Conservation (phyloP, 2,113 vertebrate species). For the Hemicordylus capensis region DNA sequence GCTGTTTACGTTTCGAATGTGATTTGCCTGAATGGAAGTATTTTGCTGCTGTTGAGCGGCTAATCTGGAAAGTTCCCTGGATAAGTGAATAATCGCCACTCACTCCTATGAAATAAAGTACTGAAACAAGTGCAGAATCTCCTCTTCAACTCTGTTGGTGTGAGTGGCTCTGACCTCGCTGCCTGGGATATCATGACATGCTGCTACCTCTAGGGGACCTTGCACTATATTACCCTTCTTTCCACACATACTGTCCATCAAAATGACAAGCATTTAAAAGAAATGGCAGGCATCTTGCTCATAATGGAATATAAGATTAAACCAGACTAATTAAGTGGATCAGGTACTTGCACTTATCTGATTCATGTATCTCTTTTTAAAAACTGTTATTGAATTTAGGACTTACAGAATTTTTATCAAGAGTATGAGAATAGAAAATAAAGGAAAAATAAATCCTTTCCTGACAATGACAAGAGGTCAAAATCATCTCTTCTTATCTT, state of each 20-base stretch:
- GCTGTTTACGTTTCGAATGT: too few species aligned
- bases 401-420: too few species aligned
- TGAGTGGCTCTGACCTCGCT: background rate
- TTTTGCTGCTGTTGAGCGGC: too few species aligned
- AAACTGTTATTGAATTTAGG: too few species aligned
- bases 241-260: background rate
- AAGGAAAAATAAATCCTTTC: too few species aligned
- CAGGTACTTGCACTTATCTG: background rate
- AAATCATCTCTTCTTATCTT: background rate
- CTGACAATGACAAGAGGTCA: too few species aligned
- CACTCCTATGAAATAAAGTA: background rate
- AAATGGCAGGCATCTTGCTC: background rate
- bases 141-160: background rate
- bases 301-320: background rate
- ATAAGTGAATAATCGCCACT: background rate
- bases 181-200: background rate
- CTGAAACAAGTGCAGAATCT: background rate
- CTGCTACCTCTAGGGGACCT: background rate
- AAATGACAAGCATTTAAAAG: background rate
- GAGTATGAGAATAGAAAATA: too few species aligned
- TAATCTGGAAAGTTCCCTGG: background rate
- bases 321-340: background rate
- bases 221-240: background rate
- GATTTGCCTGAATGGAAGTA: too few species aligned
- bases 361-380: background rate